Base-by-base conservation (phyloP, 2,888 invertebrate genomes). In the Lomographa bimaculata region DNA sequence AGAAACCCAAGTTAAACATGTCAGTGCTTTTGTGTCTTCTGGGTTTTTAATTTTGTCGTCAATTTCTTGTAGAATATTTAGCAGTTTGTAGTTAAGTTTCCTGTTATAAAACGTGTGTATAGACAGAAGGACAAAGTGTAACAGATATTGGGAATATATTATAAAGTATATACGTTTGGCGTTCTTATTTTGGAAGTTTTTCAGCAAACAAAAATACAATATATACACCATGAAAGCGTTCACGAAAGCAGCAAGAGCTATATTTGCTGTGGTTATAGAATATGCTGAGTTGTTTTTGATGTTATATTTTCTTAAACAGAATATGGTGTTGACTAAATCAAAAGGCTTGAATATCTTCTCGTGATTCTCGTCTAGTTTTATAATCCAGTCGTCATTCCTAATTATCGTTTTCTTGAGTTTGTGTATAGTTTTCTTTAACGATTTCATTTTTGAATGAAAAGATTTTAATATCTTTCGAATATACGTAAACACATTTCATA, bases 311-410 rank as follows among this genome's bases (percentile, higher is more conserved):
- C 33, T 26, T 8, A 42, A 7, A 17, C 42, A 25, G 10, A 34
- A 42, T 1, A 42, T 1, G 1, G 9, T 16, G 1, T 19, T 6
- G 1, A 33, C 16, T 9, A 7, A 39, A 5, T 46, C 10, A 9
- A 46, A 46, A 7, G 45, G 42, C 7, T 24, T 34, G 3, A 49
- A 49, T 7, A 46, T 37, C 14, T 34, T 16, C 6, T 24, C 1
- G 7, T 20, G 39, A 9, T 39, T 39, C 3, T 26, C 10, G 1
- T 40, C 17, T 18, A 48, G 8, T 7, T 18, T 6, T 7, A 38
- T 16, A 20, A 21, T 3, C 5, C 7, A 6, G 10, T 12, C 5
- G 5, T 11, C 16, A 3, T 14, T 14, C 14, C 4, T 14, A 3
- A 14, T 14, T 14, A 14, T 14, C 4, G 4, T 14, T 14, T 14